phyloP scores from a whole-genome alignment of 2,113 vertebrate genomes.

The Mirza zaza region DNA sequence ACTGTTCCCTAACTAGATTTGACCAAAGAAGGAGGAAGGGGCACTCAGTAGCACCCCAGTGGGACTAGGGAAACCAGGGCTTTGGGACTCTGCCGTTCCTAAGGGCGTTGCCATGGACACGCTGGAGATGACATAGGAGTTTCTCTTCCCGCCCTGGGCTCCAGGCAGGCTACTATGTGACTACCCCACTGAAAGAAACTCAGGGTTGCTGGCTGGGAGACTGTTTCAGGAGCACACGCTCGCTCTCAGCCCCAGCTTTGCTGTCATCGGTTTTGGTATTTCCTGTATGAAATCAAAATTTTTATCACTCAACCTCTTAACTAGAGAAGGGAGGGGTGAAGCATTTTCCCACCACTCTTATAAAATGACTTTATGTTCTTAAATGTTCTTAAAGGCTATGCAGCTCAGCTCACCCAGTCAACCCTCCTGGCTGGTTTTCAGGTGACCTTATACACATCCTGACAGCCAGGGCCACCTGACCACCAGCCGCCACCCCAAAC shows the following conservation, averaged over 20 bases:
- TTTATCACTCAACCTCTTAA: neutral
- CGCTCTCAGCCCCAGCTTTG: neutral
- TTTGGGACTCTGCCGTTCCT: neutral
- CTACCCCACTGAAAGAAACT: no score
- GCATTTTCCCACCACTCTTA: neutral
- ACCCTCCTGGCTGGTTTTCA: neutral
- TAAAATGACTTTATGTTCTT: neutral
- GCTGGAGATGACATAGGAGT: neutral
- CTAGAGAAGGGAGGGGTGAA: neutral
- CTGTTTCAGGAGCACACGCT: neutral
- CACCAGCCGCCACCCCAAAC: no score
- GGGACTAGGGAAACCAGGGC: neutral
- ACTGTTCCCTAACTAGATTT: neutral
- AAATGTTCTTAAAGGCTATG: neutral
- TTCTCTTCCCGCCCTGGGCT: neutral
- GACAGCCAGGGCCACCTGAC: neutral
- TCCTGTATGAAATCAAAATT: neutral
- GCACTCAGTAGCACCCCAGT: rapidly evolving
- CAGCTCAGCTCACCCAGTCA: neutral
- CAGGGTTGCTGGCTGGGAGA: neutral
- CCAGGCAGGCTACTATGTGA: neutral
- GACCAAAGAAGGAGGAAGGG: neutral
- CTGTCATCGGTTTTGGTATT: neutral
- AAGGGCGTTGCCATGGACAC: neutral
- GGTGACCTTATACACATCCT: neutral